phyloP scores from a whole-genome alignment of 2,888 invertebrate genomes.

The Cosmia pyralina region DNA sequence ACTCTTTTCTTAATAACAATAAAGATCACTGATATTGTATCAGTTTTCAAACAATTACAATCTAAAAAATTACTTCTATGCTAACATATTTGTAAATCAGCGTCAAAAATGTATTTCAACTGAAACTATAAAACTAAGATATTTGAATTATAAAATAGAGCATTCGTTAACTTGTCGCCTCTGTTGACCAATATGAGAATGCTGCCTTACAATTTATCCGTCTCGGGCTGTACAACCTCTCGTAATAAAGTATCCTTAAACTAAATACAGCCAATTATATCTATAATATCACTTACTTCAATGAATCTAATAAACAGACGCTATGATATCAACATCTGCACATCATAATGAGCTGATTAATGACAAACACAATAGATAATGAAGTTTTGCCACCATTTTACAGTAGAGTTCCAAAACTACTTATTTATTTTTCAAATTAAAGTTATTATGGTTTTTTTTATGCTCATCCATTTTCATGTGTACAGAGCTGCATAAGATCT shows the following conservation, averaged over 20 bases:
- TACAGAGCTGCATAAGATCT: constrained; percentile 14
- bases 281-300: constrained; percentile 56
- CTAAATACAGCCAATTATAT: constrained; percentile 52
- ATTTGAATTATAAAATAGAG: constrained; percentile 25
- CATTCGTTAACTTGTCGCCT: constrained; percentile 39
- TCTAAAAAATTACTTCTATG: constrained; percentile 20
- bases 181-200: constrained; percentile 49
- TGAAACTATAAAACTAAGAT: constrained; percentile 21
- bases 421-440: constrained; percentile 22
- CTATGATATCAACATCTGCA: constrained; percentile 22
- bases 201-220: constrained; percentile 24
- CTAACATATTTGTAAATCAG: constrained; percentile 37
- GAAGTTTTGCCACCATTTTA: constrained; percentile 16
- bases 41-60: constrained; percentile 34
- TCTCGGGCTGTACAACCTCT: constrained; percentile 24
- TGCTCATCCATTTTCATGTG: not conserved
- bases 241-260: constrained; percentile 37
- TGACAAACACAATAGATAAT: constrained; percentile 8
- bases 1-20: constrained; percentile 21
- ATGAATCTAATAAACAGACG: constrained; percentile 35
- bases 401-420: not conserved
- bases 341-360: not conserved
- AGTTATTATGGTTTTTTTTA: not conserved
- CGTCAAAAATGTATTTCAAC: constrained; percentile 26
- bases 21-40: constrained; percentile 30